Evolutionary conservation across 2,888 invertebrate species (phyloP), one percentile per base, ranked within the genome.

Genomic region (Machimus rusticus): DNA sequence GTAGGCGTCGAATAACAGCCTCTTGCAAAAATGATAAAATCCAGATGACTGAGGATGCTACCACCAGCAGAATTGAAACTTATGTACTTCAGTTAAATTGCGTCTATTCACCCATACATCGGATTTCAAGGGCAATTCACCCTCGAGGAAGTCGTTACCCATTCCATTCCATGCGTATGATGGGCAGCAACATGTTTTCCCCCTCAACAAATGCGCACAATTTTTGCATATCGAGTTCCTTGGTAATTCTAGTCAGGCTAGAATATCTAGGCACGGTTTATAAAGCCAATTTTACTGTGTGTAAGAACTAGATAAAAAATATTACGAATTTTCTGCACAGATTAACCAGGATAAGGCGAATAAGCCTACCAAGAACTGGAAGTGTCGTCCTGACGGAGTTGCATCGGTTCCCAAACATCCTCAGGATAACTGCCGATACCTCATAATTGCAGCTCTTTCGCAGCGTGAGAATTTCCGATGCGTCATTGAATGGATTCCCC

Each of bases 391-490:
- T 43, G 43, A 43, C 16, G 46, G 46, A 16, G 2, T 46, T 46
- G 16, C 14, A 4, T 16, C 46, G 1, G 23, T 66, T 66, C 66
- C 66, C 28, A 66, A 66, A 66, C 23, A 66, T 28, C 66, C 66
- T 28, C 12, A 12, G 28, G 23, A 12, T 46, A 66, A 66, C 66
- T 55, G 55, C 23, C 57, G 23, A 34, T 57, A 19, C 23, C 19
- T 28, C 66, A 66, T 66, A 66, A 66, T 66, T 66, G 66, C 66
- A 66, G 66, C 66, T 23, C 66, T 28, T 66, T 78, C 39, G 19
- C 78, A 78, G 78, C 78, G 78, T 78, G 78, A 78, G 78, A 78
- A 78, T 78, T 78, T 78, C 78, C 78, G 78, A 78, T 78, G 78
- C 78, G 78, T 78, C 78, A 78, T 78, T 78, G 37, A 77, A 19